These are phyloP conservation scores for Dysidea cf. avara DNA, from an alignment of 37 sponge, comb jelly and placozoan species.

Conservation along the genomic window DNA sequence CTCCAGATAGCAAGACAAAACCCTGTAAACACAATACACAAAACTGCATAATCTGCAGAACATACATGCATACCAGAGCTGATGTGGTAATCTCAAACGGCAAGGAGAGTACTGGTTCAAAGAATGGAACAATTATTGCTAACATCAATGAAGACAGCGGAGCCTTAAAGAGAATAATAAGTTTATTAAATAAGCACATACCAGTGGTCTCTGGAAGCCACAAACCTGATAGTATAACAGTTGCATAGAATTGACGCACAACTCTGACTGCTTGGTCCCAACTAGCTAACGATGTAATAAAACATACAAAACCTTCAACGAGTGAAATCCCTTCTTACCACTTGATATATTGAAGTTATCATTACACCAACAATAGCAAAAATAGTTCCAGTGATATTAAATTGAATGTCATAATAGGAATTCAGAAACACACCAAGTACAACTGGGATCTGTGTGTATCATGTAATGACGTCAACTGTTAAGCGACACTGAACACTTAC, in stretches of 20 bases:
- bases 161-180: slow-evolving; percentile 44
- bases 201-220: background rate
- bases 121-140: slow-evolving; percentile 52
- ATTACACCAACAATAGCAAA: slow-evolving; percentile 69
- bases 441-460: slow-evolving; percentile 66
- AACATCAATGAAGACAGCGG: slow-evolving; percentile 69
- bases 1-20: slow-evolving; percentile 49
- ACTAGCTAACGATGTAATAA: slow-evolving; percentile 42
- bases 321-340: too few relatives aligned
- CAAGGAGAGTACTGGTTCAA: slow-evolving; percentile 58
- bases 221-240: slow-evolving; percentile 80
- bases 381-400: slow-evolving; percentile 58
- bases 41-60: background rate
- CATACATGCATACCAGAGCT: slow-evolving; percentile 40
- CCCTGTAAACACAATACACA: slow-evolving; percentile 16
- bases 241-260: slow-evolving; percentile 85
- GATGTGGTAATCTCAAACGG: slow-evolving; percentile 7
- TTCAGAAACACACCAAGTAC: slow-evolving; percentile 65
- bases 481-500: slow-evolving; percentile 16
- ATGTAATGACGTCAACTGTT: too few relatives aligned
- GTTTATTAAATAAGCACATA: background rate
- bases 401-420: slow-evolving; percentile 73
- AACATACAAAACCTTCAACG: background rate
- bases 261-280: slow-evolving; percentile 65
- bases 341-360: slow-evolving; percentile 70